Conservation (phyloP, 2,888 invertebrate species). For the Coelopa pilipes region DNA sequence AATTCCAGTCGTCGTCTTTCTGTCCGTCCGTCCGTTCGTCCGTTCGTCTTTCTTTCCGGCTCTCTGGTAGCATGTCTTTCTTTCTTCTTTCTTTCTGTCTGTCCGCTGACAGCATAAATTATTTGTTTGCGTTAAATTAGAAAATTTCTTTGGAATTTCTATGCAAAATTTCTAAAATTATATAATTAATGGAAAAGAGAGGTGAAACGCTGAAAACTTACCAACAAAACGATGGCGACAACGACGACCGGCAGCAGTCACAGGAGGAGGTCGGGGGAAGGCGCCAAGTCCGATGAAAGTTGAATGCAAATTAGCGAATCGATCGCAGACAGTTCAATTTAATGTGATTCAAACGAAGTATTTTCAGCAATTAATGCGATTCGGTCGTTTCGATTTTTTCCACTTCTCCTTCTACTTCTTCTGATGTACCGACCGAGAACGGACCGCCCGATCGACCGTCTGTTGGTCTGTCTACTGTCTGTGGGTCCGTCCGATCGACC, state of each 20-base stretch:
- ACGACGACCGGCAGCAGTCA: no score
- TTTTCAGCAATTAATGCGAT: no score
- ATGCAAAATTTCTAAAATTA: conserved; percentile 14
- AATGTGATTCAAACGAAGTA: not conserved
- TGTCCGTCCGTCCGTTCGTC: not conserved
- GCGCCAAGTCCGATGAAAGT: conserved; percentile 1
- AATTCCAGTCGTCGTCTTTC: not conserved
- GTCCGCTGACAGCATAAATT: not conserved
- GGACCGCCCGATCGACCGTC: no score
- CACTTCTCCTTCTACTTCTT: no score
- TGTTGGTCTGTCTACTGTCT: no score
- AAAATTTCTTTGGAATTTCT: conserved; percentile 16
- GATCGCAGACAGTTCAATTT: not conserved
- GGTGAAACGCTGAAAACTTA: conserved; percentile 13
- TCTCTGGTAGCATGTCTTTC: no score
- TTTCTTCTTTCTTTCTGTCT: not conserved
- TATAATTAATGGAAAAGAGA: conserved; percentile 6
- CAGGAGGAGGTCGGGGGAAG: no score
- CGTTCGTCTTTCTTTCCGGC: not conserved
- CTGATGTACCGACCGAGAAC: no score
- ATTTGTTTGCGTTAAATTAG: conserved; percentile 23
- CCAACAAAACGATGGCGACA: not conserved
- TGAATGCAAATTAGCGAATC: conserved; percentile 8
- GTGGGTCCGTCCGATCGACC: no score
- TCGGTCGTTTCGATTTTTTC: no score